These are phyloP conservation scores for Zonitis immaculata DNA, from an alignment of 2,888 invertebrate genomes.

Conservation along the genomic window DNA sequence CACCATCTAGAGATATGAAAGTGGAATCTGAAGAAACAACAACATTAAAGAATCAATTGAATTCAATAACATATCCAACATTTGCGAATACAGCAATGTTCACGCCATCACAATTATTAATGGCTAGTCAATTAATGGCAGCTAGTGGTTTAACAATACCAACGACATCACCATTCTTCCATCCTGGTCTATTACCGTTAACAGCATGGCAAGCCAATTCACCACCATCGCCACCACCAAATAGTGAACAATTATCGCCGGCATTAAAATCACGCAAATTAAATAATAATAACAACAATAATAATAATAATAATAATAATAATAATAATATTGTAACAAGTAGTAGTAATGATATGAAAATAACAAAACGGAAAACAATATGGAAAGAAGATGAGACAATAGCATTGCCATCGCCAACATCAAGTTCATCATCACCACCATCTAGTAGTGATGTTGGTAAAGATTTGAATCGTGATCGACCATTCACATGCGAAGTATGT, in stretches of 20 bases:
- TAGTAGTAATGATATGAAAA: slow-evolving; percentile 47
- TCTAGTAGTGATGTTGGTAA: slow-evolving; percentile 44
- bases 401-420: slow-evolving; percentile 55
- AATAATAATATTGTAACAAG: slow-evolving; percentile 49
- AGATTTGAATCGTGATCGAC: slow-evolving; percentile 60
- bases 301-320: too few relatives aligned
- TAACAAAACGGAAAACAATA: slow-evolving; percentile 37
- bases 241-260: slow-evolving; percentile 45
- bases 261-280: slow-evolving; percentile 41
- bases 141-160: slow-evolving; percentile 58
- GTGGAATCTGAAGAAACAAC: slow-evolving; percentile 54
- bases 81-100: slow-evolving; percentile 47
- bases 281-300: slow-evolving; percentile 35
- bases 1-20: slow-evolving; percentile 45
- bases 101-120: slow-evolving; percentile 51
- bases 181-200: slow-evolving; percentile 58
- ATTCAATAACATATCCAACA: slow-evolving; percentile 55
- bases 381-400: slow-evolving; percentile 38
- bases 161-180: slow-evolving; percentile 57
- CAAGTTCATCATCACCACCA: slow-evolving; percentile 54
- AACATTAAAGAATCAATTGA: slow-evolving; percentile 54
- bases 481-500: slow-evolving; percentile 85
- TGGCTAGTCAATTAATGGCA: slow-evolving; percentile 53
- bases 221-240: slow-evolving; percentile 53
- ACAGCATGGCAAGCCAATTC: slow-evolving; percentile 48